A percentile compares a stretch with the other conserved stretches of the same genome.
These are phyloP conservation scores for Delichon dasypus DNA, from an alignment of 2,797 vertebrate species.

Conservation along the genomic window DNA sequence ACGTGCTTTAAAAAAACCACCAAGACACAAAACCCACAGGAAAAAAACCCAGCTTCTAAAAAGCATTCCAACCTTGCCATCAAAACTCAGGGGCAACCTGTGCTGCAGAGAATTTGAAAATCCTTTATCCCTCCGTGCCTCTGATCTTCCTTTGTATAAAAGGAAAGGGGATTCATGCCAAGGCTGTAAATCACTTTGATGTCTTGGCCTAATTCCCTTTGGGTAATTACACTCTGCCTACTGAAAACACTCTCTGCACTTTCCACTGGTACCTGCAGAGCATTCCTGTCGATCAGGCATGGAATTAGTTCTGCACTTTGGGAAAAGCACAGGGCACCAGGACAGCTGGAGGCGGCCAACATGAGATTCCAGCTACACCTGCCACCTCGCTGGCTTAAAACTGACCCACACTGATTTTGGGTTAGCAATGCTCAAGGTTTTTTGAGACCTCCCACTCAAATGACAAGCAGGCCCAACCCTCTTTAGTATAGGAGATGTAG, in stretches of 20 bases:
- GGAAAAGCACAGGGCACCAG: not conserved
- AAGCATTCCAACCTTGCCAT: conserved; percentile 24
- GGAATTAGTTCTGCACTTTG: not conserved
- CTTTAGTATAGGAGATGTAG: not conserved
- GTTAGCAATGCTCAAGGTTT: not conserved
- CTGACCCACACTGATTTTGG: not conserved
- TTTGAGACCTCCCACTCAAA: not conserved
- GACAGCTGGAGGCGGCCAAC: not conserved
- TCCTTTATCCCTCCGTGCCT: conserved; percentile 11
- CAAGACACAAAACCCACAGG: not conserved
- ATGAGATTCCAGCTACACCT: not conserved
- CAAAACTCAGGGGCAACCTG: conserved; percentile 44
- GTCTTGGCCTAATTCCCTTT: conserved; percentile 54
- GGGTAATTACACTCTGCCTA: conserved; percentile 44
- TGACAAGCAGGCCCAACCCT: not conserved
- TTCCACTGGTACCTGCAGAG: not conserved
- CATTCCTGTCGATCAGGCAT: not conserved
- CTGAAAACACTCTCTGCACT: not conserved
- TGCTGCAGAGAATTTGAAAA: conserved; percentile 32
- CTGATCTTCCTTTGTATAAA: conserved; percentile 46
- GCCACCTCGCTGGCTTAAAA: not conserved
- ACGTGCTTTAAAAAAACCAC: not conserved
- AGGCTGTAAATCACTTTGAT: conserved; percentile 56
- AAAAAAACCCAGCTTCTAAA: not conserved
- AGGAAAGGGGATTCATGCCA: conserved; percentile 38